Evolutionary conservation across 2,888 invertebrate species (phyloP).

Genomic region (Xestia xanthographa): DNA sequence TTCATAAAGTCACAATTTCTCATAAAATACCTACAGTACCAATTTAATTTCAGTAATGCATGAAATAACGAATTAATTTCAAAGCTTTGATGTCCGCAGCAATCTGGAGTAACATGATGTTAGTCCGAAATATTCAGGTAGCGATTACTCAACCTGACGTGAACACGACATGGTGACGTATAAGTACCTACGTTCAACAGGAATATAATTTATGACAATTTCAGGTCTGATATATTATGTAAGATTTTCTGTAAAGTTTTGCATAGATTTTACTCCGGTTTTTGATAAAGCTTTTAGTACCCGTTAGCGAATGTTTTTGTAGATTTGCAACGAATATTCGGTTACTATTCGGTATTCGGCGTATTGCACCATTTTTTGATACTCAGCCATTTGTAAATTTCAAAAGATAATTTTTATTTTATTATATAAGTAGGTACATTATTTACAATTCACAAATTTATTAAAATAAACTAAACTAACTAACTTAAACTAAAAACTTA

Average conservation of each 20-base stretch:
- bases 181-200: constrained; percentile 3
- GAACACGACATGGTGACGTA: constrained; percentile 29
- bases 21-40: background rate
- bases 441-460: no score
- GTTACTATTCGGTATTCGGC: background rate
- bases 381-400: background rate
- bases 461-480: no score
- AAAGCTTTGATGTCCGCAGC: constrained; percentile 26
- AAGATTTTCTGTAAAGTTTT: background rate
- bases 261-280: background rate
- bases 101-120: constrained; percentile 28
- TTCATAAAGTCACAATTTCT: background rate
- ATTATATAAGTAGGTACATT: no score
- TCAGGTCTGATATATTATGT: background rate
- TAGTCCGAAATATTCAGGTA: constrained; percentile 21
- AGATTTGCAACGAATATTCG: background rate
- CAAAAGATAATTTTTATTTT: no score
- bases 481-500: no score
- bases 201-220: constrained; percentile 37
- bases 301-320: background rate
- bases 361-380: background rate
- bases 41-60: constrained; percentile 14
- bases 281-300: background rate
- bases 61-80: constrained; percentile 17
- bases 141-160: constrained; percentile 40